A percentile compares a stretch with the other conserved stretches of the same genome.
Evolutionary conservation across 1,140 invertebrate species (phyloP).

Genomic region (Eubasilissa regina): DNA sequence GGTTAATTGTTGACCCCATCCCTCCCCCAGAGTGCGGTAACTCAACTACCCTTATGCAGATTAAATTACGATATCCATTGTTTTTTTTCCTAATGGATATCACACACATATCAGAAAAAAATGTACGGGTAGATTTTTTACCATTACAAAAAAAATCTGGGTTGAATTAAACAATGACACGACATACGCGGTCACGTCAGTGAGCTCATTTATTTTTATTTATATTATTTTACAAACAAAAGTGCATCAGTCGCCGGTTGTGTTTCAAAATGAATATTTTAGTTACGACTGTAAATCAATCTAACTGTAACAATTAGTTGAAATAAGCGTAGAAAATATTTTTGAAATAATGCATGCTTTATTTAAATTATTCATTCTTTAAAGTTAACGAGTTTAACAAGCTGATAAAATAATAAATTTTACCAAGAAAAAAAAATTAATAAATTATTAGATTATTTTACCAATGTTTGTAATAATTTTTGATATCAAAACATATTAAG

Average conservation of each 20-base stretch:
- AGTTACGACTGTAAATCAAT: neutral
- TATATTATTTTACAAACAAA: conserved; percentile 9
- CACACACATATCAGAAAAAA: conserved; percentile 43
- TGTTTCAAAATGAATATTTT: conserved; percentile 6
- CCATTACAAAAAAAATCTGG: conserved; percentile 33
- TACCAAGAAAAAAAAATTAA: no score
- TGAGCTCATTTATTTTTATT: conserved; percentile 52
- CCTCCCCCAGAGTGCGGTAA: conserved; percentile 54
- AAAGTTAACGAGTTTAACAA: no score
- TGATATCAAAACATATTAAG: no score
- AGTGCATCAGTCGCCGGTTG: neutral
- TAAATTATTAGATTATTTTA: no score
- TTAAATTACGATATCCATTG: conserved; percentile 58
- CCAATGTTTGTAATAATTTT: no score
- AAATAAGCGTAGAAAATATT: neutral
- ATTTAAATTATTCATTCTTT: no score
- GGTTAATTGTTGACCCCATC: conserved; percentile 56
- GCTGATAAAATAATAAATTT: no score
- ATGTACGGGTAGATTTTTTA: conserved; percentile 54
- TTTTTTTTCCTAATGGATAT: conserved; percentile 53
- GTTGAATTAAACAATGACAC: conserved; percentile 54
- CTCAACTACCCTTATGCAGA: conserved; percentile 58
- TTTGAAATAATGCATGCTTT: no score
- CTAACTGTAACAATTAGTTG: neutral
- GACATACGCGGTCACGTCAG: conserved; percentile 39